phyloP scores from a whole-genome alignment of 1,140 invertebrate genomes.

The Eumeta japonica region DNA sequence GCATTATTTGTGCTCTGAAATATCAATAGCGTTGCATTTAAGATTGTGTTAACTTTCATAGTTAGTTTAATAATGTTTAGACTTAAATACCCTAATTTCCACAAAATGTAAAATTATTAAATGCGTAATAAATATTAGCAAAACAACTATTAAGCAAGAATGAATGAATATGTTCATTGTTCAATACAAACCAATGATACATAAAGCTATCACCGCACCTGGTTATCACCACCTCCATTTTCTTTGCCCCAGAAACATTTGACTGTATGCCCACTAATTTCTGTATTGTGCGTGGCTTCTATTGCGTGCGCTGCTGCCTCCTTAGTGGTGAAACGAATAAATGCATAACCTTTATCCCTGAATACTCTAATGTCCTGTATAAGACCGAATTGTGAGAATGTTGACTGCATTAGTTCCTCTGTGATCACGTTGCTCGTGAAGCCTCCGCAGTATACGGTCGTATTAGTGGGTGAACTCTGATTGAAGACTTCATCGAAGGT shows the following conservation, averaged over 20 bases:
- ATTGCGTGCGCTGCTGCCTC: slow-evolving; percentile 97
- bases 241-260: slow-evolving; percentile 99
- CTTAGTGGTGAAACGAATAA: slow-evolving; percentile 97
- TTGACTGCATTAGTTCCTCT: slow-evolving; percentile 94
- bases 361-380: slow-evolving; percentile 98
- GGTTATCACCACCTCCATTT: slow-evolving; percentile 45
- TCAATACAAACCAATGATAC: too few species aligned
- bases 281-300: slow-evolving; percentile 93
- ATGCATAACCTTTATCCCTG: slow-evolving; percentile 99
- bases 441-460: slow-evolving; percentile 97
- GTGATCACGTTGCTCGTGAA: slow-evolving; percentile 88
- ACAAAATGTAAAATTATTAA: too few species aligned
- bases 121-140: too few species aligned
- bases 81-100: too few species aligned
- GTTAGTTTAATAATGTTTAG: too few species aligned
- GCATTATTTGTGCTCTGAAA: slow-evolving; percentile 44
- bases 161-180: too few species aligned
- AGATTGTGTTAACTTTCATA: too few species aligned
- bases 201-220: too few species aligned
- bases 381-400: slow-evolving; percentile 89
- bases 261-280: slow-evolving; percentile 92
- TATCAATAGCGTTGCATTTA: too few species aligned
- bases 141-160: too few species aligned
- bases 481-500: slow-evolving; percentile 84
- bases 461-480: slow-evolving; percentile 97